These are phyloP conservation scores for Bembecia ichneumoniformis DNA, from an alignment of 2,888 invertebrate genomes.

Conservation along the genomic window DNA sequence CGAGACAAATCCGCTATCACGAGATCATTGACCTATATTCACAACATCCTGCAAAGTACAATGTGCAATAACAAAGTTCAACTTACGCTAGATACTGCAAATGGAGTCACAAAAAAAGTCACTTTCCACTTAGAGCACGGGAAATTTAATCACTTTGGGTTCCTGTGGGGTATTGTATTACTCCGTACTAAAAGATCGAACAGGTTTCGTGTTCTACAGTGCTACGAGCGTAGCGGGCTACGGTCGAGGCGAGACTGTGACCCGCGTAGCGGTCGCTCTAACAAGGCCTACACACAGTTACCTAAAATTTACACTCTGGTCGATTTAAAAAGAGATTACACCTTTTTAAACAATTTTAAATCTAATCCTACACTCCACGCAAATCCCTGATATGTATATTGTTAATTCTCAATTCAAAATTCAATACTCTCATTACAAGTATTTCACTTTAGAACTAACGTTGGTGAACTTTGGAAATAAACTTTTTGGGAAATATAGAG, in stretches of 20 bases:
- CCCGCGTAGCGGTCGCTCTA: slow-evolving; percentile 14
- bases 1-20: neutral
- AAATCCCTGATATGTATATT: too few species aligned
- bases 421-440: too few species aligned
- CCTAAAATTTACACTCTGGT: slow-evolving; percentile 25
- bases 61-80: neutral
- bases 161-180: too few species aligned
- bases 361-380: too few species aligned
- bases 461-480: too few species aligned
- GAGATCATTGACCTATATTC: slow-evolving; percentile 11
- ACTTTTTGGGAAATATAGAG: too few species aligned
- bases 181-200: neutral
- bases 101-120: neutral
- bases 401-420: too few species aligned
- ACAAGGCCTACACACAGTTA: slow-evolving; percentile 22
- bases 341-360: slow-evolving; percentile 2
- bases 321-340: slow-evolving; percentile 29
- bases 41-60: neutral
- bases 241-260: slow-evolving; percentile 42
- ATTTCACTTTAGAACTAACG: too few species aligned
- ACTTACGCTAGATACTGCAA: neutral
- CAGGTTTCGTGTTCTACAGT: slow-evolving; percentile 20
- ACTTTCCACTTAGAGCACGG: neutral
- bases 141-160: neutral
- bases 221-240: slow-evolving; percentile 52